Evolutionary conservation across 2,113 vertebrate species (phyloP), one percentile per base, ranked within the genome.

Genomic region (Oreochromis niloticus): DNA sequence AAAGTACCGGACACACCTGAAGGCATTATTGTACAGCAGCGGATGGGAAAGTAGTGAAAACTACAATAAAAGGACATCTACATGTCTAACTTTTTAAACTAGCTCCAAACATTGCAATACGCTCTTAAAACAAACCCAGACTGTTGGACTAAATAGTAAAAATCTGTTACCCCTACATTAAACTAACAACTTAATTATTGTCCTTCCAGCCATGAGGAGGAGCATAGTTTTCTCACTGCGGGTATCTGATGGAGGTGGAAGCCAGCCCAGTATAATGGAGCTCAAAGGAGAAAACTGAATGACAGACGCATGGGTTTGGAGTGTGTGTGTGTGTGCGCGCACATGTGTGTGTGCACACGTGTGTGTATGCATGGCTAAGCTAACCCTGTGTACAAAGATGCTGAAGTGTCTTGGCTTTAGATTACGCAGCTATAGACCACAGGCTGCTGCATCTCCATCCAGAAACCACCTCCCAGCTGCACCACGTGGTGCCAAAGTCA

Each of bases 381-480:
- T 85, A 52, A 85, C 84, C 48, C 83, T 6, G 14, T 59, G 71
- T 86, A 78, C 80, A 82, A 46, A 81, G 84, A 89, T 32, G 75
- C 19, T 83, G 71, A 88, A 81, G 80, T 48, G 81, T 52, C 55
- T 92, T 87, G 87, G 89, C 89, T 86, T 27, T 46, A 56, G 50
- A 79, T 54, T 24, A 48, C 63, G 85, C 56, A 36, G 52, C 88
- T 34, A 43, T 85, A 41, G 63, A 81, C 75, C 61, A 48, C 54
- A 59, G 57, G 66, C 87, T 71, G 89, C 80, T 83, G 24, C 80
- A 85, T 86, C 85, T 90, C 68, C 84, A 87, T 91, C 88, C 91
- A 91, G 55, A 84, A 87, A 85, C 81, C 36, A 27, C 86, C 88
- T 85, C 88, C 86, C 91, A 85, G 87, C 85, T 82, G 88, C 43